Evolutionary conservation across 2,113 vertebrate species (phyloP).

Genomic region (Beaufortia kweichowensis): DNA sequence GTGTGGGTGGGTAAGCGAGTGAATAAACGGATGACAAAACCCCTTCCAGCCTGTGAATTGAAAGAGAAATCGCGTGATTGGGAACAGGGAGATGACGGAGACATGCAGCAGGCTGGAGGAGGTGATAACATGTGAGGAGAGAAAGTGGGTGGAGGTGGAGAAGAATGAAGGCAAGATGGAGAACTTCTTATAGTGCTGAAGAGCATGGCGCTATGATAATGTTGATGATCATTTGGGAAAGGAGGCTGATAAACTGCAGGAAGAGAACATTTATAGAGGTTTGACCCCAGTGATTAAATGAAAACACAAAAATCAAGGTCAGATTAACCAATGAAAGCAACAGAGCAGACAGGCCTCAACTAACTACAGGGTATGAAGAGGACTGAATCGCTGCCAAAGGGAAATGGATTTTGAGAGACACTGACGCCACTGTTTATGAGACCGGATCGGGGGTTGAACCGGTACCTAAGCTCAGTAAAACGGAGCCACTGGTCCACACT

Average conservation of each 20-base stretch:
- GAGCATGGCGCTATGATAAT: background rate
- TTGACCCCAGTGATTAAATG: background rate
- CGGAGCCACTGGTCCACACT: constrained; percentile 61
- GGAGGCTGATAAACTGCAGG: background rate
- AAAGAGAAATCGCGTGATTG: constrained; percentile 32
- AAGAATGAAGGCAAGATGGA: constrained; percentile 12
- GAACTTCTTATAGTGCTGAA: background rate
- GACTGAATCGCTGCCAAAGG: constrained; percentile 21
- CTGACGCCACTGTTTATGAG: constrained; percentile 4
- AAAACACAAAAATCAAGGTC: background rate
- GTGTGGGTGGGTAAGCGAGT: constrained; percentile 39
- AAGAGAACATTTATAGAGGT: background rate
- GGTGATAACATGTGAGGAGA: constrained; percentile 38
- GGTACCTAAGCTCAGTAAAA: constrained; percentile 63
- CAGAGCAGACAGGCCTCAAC: constrained; percentile 11
- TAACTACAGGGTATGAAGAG: constrained; percentile 12
- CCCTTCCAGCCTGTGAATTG: constrained; percentile 39
- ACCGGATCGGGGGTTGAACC: background rate
- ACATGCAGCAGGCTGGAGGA: constrained; percentile 31
- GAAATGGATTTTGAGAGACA: constrained; percentile 28
- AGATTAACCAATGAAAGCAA: constrained; percentile 1
- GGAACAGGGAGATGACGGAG: constrained; percentile 39
- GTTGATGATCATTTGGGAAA: constrained; percentile 14
- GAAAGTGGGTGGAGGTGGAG: constrained; percentile 28
- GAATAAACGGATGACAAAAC: constrained; percentile 42